Base-by-base conservation (phyloP, 2,797 vertebrate genomes). In the Notolabrus celidotus region DNA sequence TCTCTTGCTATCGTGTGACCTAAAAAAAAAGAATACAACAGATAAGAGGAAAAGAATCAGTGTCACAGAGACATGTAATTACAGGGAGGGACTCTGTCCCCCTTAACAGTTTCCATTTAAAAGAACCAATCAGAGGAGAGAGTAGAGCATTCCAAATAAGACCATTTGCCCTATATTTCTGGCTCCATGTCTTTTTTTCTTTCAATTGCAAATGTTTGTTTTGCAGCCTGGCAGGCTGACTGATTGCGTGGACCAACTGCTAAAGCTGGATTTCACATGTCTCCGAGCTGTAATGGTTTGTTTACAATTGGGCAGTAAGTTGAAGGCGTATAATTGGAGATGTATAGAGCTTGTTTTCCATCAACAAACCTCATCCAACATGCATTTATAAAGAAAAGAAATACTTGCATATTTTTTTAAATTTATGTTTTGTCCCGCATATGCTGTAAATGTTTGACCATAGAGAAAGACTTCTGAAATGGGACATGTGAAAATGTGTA, bases 1-100 rank as follows among this genome's bases (percentile, higher is more conserved):
- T 86, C 80, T 91, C 94, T 92, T 84, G 96, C 96, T 98, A 98
- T 96, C 96, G 96, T 20, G 96, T 98, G 66, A 98, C 97, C 97
- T 98, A 69, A 89, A 86, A 78, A 54, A 41, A 85, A 51, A 85
- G 25, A 79, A 73, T 39, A 51, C 25, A 49, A 80, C 31, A 67
- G 60, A 80, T 53, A 50, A 72, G 58, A 77, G 33, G 4, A 70
- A 39, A 54, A 69, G 74, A 83, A 80, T 83, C 53, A 60, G 66
- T 51, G 67, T 74, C 38, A 43, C 39, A 20, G 25, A 77, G 55
- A 83, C 65, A 61, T 64, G 75, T 71, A 71, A 88, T 82, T 76
- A 79, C 59, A 64, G 4, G 2, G 22, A 79, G 31, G 53, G 62
- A 75, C 47, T 41, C 17, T 3, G 8, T 75, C 60, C 52, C 2